phyloP scores from a whole-genome alignment of 2,113 vertebrate species.

The Peromyscus californicus region DNA sequence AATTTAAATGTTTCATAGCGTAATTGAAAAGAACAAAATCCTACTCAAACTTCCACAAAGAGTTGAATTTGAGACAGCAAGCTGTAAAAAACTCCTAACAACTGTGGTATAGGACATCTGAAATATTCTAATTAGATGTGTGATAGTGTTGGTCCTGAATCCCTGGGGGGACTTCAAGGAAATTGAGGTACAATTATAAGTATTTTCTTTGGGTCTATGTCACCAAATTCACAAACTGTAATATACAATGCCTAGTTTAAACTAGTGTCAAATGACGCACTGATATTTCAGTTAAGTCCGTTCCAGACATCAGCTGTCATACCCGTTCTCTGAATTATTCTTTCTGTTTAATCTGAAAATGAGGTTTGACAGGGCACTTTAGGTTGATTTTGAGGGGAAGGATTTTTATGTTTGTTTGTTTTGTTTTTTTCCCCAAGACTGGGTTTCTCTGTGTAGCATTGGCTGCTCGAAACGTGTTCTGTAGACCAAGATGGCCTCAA shows the following conservation, averaged over 20 bases:
- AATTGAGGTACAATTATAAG: not conserved
- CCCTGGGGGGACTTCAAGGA: not conserved
- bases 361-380: not conserved
- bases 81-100: not conserved
- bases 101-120: rapidly evolving
- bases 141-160: not conserved
- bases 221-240: not conserved
- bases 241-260: not conserved
- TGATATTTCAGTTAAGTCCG: not conserved
- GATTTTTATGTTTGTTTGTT: too few relatives aligned
- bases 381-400: not conserved
- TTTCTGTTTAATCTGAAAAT: not conserved
- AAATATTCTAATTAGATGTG: not conserved
- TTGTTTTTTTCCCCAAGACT: not conserved
- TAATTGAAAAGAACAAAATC: not conserved
- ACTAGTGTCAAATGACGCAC: not conserved
- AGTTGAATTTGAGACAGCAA: not conserved
- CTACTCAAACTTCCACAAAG: not conserved
- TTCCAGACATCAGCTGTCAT: not conserved
- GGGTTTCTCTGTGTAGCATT: not conserved
- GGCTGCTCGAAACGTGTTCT: not conserved
- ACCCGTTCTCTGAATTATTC: not conserved
- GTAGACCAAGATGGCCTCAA: not conserved
- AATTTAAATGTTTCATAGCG: not conserved
- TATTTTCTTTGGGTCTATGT: not conserved